Percentiles rank a stretch among this genome's conserved stretches.
Conservation (phyloP, 1,140 invertebrate genomes). For the Drosophila setifemur region DNA sequence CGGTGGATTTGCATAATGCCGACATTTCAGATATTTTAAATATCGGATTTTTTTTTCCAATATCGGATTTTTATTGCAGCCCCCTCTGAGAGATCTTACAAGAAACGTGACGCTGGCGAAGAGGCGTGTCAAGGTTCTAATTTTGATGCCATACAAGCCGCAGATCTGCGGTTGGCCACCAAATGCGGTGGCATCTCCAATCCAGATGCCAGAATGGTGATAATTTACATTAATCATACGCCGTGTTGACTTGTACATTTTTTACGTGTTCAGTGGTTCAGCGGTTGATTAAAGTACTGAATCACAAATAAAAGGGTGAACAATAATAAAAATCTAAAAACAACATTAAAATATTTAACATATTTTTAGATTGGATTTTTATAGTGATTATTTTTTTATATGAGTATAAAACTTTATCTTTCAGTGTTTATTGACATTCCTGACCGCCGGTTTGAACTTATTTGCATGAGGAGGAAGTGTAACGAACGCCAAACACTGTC, state of each 20-base stretch:
- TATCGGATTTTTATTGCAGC: conserved; percentile 7
- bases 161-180: conserved; percentile 32
- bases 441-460: conserved; percentile 1
- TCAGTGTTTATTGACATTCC: background rate
- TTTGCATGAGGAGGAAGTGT: conserved; percentile 39
- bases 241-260: conserved; percentile 36
- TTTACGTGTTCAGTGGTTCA: conserved; percentile 17
- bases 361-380: background rate
- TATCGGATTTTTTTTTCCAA: too few relatives aligned
- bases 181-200: conserved; percentile 9
- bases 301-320: background rate
- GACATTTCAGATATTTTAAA: conserved; percentile 32
- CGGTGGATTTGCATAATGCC: conserved; percentile 44
- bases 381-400: background rate
- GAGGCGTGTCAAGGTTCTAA: conserved; percentile 35
- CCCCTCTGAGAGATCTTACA: conserved; percentile 12
- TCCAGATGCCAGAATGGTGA: conserved; percentile 7
- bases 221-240: conserved; percentile 49
- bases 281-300: conserved; percentile 6
- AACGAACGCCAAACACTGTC: conserved; percentile 34
- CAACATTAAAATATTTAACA: too few relatives aligned
- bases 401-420: background rate
- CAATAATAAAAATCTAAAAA: too few relatives aligned
- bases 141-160: background rate
- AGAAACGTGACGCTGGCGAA: conserved; percentile 37